phyloP scores from a whole-genome alignment of 1,140 invertebrate genomes.

The Drosophila ficusphila region DNA sequence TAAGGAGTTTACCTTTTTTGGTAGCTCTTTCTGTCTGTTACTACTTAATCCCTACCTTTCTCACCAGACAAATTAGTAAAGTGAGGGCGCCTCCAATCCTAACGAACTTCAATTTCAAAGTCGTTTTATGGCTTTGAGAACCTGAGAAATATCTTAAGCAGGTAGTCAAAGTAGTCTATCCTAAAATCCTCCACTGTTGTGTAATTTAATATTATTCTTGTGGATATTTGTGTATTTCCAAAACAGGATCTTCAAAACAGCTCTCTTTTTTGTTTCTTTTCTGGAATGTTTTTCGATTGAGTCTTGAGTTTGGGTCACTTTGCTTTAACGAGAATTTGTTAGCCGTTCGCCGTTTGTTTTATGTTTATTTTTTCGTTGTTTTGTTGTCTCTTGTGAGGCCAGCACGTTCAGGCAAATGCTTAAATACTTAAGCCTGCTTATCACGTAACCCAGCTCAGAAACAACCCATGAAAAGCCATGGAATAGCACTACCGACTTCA shows the following conservation, averaged over 20 bases:
- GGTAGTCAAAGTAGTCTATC: constrained; percentile 50
- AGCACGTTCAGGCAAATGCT: constrained; percentile 64
- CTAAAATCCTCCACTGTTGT: constrained; percentile 42
- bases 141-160: constrained; percentile 30
- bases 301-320: constrained; percentile 38
- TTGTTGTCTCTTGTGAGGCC: constrained; percentile 49
- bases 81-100: constrained; percentile 33
- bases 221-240: constrained; percentile 42
- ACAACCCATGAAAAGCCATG: constrained; percentile 23
- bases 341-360: constrained; percentile 47
- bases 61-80: constrained; percentile 61
- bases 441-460: constrained; percentile 60
- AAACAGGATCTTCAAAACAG: constrained; percentile 63
- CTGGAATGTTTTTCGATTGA: constrained; percentile 19
- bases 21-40: background rate
- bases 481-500: constrained; percentile 38
- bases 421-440: constrained; percentile 67
- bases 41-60: constrained; percentile 1
- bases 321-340: constrained; percentile 69
- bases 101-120: constrained; percentile 43
- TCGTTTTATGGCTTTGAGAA: constrained; percentile 34
- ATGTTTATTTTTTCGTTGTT: constrained; percentile 34
- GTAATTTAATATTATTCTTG: constrained; percentile 77
- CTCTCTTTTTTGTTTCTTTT: constrained; percentile 9
- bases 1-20: too few species aligned